Conservation (phyloP, 2,113 vertebrate species). For the Podiceps cristatus region DNA sequence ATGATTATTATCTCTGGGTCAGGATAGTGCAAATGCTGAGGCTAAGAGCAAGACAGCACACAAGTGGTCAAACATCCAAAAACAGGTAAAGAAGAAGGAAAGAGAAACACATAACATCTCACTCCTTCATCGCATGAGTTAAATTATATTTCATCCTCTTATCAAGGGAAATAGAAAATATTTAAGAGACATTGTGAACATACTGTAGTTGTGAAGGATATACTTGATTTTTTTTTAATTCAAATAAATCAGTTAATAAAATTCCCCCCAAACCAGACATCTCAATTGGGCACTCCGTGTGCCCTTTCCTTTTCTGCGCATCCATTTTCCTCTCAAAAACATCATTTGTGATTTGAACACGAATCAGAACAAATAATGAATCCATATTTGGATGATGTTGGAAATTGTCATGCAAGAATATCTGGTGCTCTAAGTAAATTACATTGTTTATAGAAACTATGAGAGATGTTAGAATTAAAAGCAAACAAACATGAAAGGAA, state of each 20-base stretch:
- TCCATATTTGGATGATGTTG: not conserved
- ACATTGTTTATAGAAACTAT: not conserved
- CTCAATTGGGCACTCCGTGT: not conserved
- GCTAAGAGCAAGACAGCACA: not conserved
- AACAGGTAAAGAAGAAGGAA: not conserved
- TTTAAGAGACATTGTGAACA: not conserved
- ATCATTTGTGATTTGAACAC: not conserved
- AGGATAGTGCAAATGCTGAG: not conserved
- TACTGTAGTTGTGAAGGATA: not conserved
- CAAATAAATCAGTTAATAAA: not conserved
- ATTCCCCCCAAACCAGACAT: fast-evolving
- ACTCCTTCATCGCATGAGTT: not conserved
- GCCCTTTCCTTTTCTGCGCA: not conserved
- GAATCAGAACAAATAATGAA: not conserved
- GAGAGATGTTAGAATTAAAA: not conserved
- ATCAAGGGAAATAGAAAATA: not conserved
- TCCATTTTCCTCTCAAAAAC: not conserved
- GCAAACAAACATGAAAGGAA: not conserved
- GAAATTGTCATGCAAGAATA: not conserved
- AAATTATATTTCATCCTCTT: not conserved
- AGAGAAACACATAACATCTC: not conserved
- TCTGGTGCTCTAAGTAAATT: not conserved
- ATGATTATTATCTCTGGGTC: not conserved
- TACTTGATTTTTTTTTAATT: not conserved
- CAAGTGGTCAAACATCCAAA: not conserved